A percentile compares a stretch with the other conserved stretches of the same genome.
These are phyloP conservation scores for Plumapathes pennacea DNA, from an alignment of 92 coral and sea anemone species.

Conservation along the genomic window DNA sequence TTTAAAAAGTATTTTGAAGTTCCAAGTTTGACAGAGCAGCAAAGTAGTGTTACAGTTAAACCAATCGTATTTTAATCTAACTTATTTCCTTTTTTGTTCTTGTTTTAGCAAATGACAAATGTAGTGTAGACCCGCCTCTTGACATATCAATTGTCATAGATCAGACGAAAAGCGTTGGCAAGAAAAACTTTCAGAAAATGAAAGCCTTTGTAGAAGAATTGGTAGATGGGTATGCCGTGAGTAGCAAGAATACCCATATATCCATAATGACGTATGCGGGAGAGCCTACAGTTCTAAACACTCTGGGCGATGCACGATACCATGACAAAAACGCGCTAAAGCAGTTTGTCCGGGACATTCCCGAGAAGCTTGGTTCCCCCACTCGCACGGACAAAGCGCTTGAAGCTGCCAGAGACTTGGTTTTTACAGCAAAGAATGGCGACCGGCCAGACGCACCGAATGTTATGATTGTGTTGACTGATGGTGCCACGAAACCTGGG, in stretches of 20 bases:
- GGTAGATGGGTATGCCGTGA: constrained; percentile 1
- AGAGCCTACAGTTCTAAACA: neutral
- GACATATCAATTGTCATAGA: no score
- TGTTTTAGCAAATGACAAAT: no score
- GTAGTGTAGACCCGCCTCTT: no score
- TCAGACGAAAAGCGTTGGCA: no score
- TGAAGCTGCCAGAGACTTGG: neutral
- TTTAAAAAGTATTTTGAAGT: no score
- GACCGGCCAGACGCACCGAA: constrained; percentile 15
- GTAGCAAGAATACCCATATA: constrained; percentile 6
- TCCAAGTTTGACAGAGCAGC: no score
- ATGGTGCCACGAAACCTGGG: constrained; percentile 1
- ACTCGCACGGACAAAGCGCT: constrained; percentile 8
- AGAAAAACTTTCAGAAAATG: neutral
- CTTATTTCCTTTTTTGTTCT: no score
- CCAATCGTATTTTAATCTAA: no score
- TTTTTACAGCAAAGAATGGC: constrained; percentile 3
- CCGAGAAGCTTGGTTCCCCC: neutral
- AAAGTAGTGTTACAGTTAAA: no score
- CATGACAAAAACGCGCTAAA: neutral
- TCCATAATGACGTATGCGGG: constrained; percentile 13
- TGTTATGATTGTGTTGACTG: constrained; percentile 15
- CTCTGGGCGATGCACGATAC: constrained; percentile 1
- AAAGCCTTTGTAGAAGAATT: neutral
- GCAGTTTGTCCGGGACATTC: neutral